Evolutionary conservation across 2,797 vertebrate genomes (phyloP), one percentile per base, ranked within the genome.

Genomic region (Anguilla marmorata): DNA sequence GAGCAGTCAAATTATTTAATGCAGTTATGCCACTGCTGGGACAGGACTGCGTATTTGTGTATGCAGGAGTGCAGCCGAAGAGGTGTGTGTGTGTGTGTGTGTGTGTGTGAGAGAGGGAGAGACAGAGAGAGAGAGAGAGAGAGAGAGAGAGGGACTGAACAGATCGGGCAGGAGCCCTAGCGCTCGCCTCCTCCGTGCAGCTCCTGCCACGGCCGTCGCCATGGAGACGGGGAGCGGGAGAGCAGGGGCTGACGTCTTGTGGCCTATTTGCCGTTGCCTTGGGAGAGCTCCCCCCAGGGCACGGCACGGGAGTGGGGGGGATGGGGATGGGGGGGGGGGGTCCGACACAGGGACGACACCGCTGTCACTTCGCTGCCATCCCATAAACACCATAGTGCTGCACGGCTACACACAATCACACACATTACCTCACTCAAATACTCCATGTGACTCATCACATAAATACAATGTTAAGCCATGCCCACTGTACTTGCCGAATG

Each of bases 181-280:
- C 6, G 33, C 30, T 50, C 27, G 16, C 60, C 37, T 72, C 33
- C 56, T 66, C 87, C 87, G 79, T 88, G 33, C 85, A 41, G 87
- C 63, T 12, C 72, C 76, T 48, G 79, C 87, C 56, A 69, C 85
- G 80, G 74, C 82, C 69, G 96, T 96, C 94, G 86, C 95, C 93
- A 95, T 96, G 88, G 95, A 89, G 94, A 96, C 95, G 92, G 90
- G 89, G 91, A 86, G 90, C 88, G 45, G 84, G 69, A 52, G 74
- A 88, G 87, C 86, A 92, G 88, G 84, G 90, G 90, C 90, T 91
- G 90, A 89, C 84, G 91, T 83, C 91, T 84, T 85, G 50, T 87
- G 88, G 21, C 56, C 41, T 86, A 87, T 89, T 89, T 89, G 89
- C 92, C 88, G 90, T 87, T 91, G 82, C 88, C 21, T 41, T 94